Conservation (phyloP, 2,113 vertebrate species). For the Parotia lawesii region DNA sequence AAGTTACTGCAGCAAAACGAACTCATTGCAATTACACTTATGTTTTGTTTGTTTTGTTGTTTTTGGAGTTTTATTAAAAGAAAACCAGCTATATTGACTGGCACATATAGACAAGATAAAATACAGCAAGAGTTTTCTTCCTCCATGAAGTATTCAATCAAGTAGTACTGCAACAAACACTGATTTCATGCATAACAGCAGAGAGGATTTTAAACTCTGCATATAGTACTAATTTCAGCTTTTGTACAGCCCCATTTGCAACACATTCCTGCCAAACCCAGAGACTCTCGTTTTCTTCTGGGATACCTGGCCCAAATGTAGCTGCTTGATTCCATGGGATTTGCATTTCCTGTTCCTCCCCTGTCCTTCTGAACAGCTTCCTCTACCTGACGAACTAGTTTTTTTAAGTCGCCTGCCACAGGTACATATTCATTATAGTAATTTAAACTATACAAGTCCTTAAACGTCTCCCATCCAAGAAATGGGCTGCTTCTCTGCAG, state of each 20-base stretch:
- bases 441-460: slow-evolving; percentile 66
- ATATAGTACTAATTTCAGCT: slow-evolving; percentile 84
- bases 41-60: background rate
- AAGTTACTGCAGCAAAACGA: slow-evolving; percentile 24
- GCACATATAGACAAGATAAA: slow-evolving; percentile 34
- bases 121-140: background rate
- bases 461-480: slow-evolving; percentile 28
- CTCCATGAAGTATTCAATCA: background rate
- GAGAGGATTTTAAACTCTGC: slow-evolving; percentile 68
- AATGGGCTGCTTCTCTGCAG: slow-evolving; percentile 13
- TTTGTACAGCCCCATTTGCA: slow-evolving; percentile 88
- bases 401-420: background rate
- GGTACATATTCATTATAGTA: slow-evolving; percentile 40
- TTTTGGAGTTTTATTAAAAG: background rate
- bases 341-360: background rate
- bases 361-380: slow-evolving; percentile 6
- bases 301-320: slow-evolving; percentile 54
- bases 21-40: background rate
- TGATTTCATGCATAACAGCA: slow-evolving; percentile 5
- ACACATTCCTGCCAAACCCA: slow-evolving; percentile 84
- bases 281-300: slow-evolving; percentile 78
- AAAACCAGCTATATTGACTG: background rate
- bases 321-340: background rate
- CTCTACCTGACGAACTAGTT: slow-evolving; percentile 23
- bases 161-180: background rate